Evolutionary conservation across 2,113 vertebrate species (phyloP).

Genomic region (Sorex araneus): DNA sequence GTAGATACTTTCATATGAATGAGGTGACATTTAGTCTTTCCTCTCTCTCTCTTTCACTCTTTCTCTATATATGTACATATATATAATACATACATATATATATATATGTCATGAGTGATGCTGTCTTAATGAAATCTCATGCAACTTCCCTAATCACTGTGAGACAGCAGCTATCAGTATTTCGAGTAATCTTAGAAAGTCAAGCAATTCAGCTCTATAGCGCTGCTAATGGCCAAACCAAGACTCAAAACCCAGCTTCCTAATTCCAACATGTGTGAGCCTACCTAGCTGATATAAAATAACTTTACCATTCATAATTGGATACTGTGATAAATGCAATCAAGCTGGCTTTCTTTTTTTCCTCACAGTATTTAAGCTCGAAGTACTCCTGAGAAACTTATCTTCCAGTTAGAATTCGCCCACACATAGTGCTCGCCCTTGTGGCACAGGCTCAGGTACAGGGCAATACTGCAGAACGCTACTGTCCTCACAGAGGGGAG

Average conservation of each 20-base stretch:
- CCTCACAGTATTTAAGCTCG: slow-evolving; percentile 24
- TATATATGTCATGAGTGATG: slow-evolving; percentile 10
- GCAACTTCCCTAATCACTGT: neutral
- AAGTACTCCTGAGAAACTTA: slow-evolving; percentile 37
- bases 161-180: neutral
- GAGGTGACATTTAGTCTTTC: too few relatives aligned
- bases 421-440: neutral
- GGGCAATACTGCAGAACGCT: neutral
- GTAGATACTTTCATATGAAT: neutral
- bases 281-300: neutral
- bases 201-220: neutral
- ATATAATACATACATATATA: too few relatives aligned
- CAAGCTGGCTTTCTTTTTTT: neutral
- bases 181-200: neutral
- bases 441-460: neutral
- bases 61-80: too few relatives aligned
- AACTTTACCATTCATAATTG: too few relatives aligned
- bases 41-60: too few relatives aligned
- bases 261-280: neutral
- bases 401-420: slow-evolving; percentile 8
- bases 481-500: slow-evolving; percentile 16
- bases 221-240: neutral
- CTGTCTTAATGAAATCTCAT: slow-evolving; percentile 1
- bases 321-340: neutral
- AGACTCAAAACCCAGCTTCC: neutral